Percentiles rank a stretch among this genome's conserved stretches.
phyloP scores from a whole-genome alignment of 2,113 vertebrate species.

The Melanerpes aurifrons region DNA sequence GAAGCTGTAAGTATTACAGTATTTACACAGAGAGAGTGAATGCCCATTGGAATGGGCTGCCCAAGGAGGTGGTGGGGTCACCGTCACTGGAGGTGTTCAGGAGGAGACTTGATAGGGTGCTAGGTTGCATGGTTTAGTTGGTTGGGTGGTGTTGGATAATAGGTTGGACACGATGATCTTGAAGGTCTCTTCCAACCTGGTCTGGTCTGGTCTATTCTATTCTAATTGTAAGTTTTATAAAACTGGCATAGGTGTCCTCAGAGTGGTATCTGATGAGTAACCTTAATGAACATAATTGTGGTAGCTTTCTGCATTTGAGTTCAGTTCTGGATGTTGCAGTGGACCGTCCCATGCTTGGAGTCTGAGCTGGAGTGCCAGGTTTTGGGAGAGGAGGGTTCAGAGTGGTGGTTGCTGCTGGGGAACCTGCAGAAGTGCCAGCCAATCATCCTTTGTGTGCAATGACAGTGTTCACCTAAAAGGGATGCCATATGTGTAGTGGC shows the following conservation, averaged over 20 bases:
- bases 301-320: neutral
- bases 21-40: too few species aligned
- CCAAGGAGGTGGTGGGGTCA: too few species aligned
- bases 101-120: too few species aligned
- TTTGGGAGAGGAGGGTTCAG: neutral
- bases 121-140: too few species aligned
- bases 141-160: too few species aligned
- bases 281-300: neutral
- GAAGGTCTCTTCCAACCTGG: too few species aligned
- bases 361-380: neutral
- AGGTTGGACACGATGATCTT: too few species aligned
- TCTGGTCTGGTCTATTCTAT: too few species aligned
- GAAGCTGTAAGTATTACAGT: neutral
- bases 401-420: neutral
- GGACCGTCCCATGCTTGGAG: neutral
- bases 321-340: neutral
- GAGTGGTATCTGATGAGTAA: neutral
- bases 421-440: neutral
- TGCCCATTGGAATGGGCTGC: too few species aligned
- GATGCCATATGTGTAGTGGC: neutral
- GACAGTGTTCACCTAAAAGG: fast-evolving
- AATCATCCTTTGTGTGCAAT: neutral
- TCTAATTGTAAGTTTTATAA: neutral
- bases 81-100: too few species aligned
- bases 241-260: neutral